A percentile compares a stretch with the other conserved stretches of the same genome.
These are phyloP conservation scores for Phoeniculus purpureus DNA, from an alignment of 2,797 vertebrate genomes.

Conservation along the genomic window DNA sequence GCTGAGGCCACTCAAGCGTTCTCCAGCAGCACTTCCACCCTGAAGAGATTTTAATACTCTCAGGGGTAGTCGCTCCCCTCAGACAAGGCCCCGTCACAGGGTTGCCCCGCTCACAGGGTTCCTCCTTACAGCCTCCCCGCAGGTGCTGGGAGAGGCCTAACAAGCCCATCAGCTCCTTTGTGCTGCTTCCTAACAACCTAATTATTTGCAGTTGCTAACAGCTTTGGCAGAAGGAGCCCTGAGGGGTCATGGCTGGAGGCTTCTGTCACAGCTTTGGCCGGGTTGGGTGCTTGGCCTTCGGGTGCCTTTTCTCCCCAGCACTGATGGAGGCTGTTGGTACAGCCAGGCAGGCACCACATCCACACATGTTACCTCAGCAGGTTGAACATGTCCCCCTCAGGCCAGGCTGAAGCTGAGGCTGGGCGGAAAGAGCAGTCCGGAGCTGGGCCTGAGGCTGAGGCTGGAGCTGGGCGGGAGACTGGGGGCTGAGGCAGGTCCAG, in stretches of 20 bases:
- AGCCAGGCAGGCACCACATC: background rate
- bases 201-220: background rate
- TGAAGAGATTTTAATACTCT: accelerated
- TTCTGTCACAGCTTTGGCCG: background rate
- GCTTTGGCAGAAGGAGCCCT: background rate
- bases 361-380: accelerated
- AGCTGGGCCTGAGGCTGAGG: too few relatives aligned
- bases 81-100: accelerated
- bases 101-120: accelerated
- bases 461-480: accelerated
- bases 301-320: background rate
- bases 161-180: background rate
- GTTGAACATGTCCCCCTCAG: background rate
- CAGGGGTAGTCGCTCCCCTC: accelerated
- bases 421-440: background rate
- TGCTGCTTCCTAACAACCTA: too few relatives aligned
- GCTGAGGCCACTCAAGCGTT: accelerated
- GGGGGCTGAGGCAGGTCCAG: background rate
- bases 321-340: too few relatives aligned
- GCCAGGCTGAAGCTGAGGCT: accelerated
- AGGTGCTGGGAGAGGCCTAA: background rate
- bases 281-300: background rate
- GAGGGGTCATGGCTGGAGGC: too few relatives aligned
- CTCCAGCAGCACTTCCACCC: too few relatives aligned
- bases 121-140: background rate